Base-by-base conservation (phyloP, 2,113 vertebrate species). In the Perca schrenkii region DNA sequence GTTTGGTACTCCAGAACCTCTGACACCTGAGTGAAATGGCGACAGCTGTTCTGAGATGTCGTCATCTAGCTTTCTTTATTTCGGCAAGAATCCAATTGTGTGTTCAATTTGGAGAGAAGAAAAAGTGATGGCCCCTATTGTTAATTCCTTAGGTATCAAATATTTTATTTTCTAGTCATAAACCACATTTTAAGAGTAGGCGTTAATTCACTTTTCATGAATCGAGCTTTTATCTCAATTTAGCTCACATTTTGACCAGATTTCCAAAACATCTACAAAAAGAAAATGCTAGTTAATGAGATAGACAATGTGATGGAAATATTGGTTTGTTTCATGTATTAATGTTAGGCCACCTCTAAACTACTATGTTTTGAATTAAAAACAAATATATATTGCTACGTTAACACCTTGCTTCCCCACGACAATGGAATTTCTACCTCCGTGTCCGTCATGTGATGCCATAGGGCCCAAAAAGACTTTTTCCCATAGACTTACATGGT, bases 1-100 rank as follows among this genome's bases (percentile, higher is more conserved):
- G 60, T 80, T 70, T 70, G 47, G 40, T 57, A 4, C 63, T 40
- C 22, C 56, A 4, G 77, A 83, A 72, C 65, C 66, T 61, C 77
- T 8, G 43, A 80, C 71, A 75, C 43, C 74, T 58, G 66, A 31
- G 28, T 21, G 66, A 17, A 46, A 54, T 7, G n/a, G 13, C 14
- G 11, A 13, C 46, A 46, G 14, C 60, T 31, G 58, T 3, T 63
- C 12, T n/a, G 40, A 31, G 11, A 46, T 28, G 36, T 1, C 16
- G 21, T 40, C 53, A 71, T 46, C 10, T 5, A 4, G 10, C 36
- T 31, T 22, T 34, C 17, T 34, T 22, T 73, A 31, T 31, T 57
- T 72, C 14, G 8, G 36, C 36, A 15, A 13, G 10, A 47, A 17
- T 36, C 49, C 25, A 7, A 1, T 22, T n/a, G 53, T 28, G 49